Evolutionary conservation across 1,140 invertebrate species (phyloP), one percentile per base, ranked within the genome.

Genomic region (Propsilocerus akamusi): DNA sequence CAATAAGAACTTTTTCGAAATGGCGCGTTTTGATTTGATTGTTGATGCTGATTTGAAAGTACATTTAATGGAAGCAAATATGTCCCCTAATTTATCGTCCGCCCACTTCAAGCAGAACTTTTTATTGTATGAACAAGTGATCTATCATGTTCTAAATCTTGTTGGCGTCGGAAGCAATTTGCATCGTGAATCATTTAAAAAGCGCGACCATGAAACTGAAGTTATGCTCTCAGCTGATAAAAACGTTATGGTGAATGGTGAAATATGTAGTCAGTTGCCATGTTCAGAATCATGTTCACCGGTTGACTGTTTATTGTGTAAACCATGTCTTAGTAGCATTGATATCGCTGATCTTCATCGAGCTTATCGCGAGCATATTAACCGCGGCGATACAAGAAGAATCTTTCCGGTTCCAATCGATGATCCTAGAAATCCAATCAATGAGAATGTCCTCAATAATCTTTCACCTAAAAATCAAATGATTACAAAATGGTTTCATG

Each of bases 31-130:
- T 60, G 94, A 97, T 67, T 84, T 97, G 64, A 80, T 93, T 0
- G 68, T 97, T 5, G 91, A 97, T 64, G 82, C 91, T 55, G 68
- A 94, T 47, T 59, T 96, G 0, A 86, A 88, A 46, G 82, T 96
- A 3, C 88, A 80, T 58, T 68, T 95, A 3, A 83, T 97, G 78
- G 94, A 97, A 67, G 93, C 89, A 1, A 98, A 98, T 63, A 97
- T 97, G 94, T 95, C 90, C 25, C 95, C 94, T 0, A 97, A 98
- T 71, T 71, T 97, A 22, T 94, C 89, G 0, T 95, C 92, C 0
- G 81, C 81, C 0, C 92, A 98, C 68, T 97, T 86, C 65, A 77
- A 81, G 34, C 81, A 78, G 1, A 97, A 97, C 64, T 76, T 78
- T 52, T 61, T 90, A 8, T 63, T 98, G 0, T 97, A 97, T 56